A percentile compares a stretch with the other conserved stretches of the same genome.
phyloP scores from a whole-genome alignment of 1,140 invertebrate genomes.

The Drusus annulatus region DNA sequence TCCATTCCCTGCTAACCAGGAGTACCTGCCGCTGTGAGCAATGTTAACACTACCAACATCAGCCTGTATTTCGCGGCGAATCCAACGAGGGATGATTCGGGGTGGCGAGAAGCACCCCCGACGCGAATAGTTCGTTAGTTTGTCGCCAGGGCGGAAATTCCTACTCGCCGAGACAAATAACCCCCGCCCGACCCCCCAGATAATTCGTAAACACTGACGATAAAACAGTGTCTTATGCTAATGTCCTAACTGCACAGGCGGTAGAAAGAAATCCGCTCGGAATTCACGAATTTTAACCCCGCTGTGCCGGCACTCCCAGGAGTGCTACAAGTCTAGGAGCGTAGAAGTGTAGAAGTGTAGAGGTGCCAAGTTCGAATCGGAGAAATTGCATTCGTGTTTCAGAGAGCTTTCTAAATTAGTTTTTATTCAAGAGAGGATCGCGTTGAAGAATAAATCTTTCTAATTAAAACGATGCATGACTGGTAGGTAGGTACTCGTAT shows the following conservation, averaged over 20 bases:
- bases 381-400: no score
- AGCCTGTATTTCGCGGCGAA: not conserved
- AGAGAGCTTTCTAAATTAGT: no score
- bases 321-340: no score
- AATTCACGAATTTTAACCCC: slow-evolving; percentile 16
- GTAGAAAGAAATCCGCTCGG: slow-evolving; percentile 18
- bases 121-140: slow-evolving; percentile 50
- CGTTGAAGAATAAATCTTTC: no score
- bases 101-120: slow-evolving; percentile 15
- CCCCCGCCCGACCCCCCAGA: slow-evolving; percentile 23
- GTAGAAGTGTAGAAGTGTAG: no score
- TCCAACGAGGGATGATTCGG: not conserved
- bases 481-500: no score
- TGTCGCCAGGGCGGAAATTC: slow-evolving; percentile 50
- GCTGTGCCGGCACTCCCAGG: not conserved
- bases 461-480: no score
- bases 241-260: slow-evolving; percentile 17
- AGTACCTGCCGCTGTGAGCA: no score
- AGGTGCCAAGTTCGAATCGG: no score
- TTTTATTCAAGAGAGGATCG: no score
- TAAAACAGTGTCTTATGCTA: slow-evolving; percentile 41
- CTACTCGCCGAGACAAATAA: slow-evolving; percentile 54
- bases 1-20: no score
- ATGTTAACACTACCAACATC: not conserved
- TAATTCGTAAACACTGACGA: slow-evolving; percentile 42